A percentile compares a stretch with the other conserved stretches of the same genome.
Conservation (phyloP, 1,140 invertebrate species). For the Drosophila novamexicana region DNA sequence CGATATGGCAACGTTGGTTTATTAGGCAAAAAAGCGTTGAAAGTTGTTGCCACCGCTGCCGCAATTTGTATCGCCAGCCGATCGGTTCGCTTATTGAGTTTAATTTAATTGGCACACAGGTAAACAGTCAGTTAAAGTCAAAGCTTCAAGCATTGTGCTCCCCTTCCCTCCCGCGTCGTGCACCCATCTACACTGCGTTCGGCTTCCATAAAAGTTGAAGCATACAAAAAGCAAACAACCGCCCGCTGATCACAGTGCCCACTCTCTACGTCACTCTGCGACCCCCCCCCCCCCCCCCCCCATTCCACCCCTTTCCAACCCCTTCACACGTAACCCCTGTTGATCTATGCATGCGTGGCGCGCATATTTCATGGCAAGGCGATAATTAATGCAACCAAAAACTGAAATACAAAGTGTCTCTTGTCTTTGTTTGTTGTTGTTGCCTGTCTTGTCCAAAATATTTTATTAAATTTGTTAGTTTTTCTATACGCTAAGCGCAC, state of each 20-base stretch:
- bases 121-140: constrained; percentile 73
- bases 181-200: background rate
- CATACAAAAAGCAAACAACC: background rate
- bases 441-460: constrained; percentile 50
- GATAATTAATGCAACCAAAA: constrained; percentile 82
- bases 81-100: constrained; percentile 62
- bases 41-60: constrained; percentile 44
- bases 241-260: background rate
- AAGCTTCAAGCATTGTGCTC: constrained; percentile 35
- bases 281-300: background rate
- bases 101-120: constrained; percentile 74
- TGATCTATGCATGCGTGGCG: constrained; percentile 74
- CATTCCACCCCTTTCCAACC: background rate
- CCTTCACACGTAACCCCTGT: constrained; percentile 2
- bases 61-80: constrained; percentile 69
- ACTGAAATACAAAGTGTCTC: constrained; percentile 72
- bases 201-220: background rate
- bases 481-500: constrained; percentile 45
- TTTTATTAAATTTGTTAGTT: constrained; percentile 75
- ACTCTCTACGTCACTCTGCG: background rate
- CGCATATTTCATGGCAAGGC: constrained; percentile 82
- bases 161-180: background rate
- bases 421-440: constrained; percentile 41
- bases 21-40: constrained; percentile 66
- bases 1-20: constrained; percentile 53